Conservation (phyloP, 2,113 vertebrate genomes). For the Alosa alosa region DNA sequence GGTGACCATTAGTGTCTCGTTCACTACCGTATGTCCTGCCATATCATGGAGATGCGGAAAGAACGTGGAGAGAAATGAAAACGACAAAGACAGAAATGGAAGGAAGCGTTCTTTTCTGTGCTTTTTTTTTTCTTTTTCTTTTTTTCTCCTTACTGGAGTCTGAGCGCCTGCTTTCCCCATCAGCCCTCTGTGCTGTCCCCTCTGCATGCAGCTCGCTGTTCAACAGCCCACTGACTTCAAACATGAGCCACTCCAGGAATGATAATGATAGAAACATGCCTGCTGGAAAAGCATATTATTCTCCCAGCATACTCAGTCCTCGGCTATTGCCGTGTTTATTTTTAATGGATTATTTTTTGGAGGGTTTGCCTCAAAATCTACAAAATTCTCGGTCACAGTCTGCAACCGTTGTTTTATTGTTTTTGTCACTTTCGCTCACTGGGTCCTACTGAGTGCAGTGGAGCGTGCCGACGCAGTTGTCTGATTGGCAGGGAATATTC, state of each 20-base stretch:
- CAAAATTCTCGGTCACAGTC: not conserved
- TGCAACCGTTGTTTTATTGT: conserved; percentile 1
- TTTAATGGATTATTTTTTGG: not conserved
- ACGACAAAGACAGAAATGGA: not conserved
- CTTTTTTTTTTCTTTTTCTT: not conserved
- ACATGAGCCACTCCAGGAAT: conserved; percentile 77
- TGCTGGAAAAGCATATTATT: conserved; percentile 65
- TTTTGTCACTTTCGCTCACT: not conserved
- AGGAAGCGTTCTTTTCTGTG: not conserved
- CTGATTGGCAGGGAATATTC: conserved; percentile 53
- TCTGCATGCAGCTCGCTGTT: conserved; percentile 63
- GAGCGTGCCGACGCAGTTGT: conserved; percentile 43
- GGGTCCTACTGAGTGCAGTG: conserved; percentile 21
- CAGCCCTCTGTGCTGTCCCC: conserved; percentile 51
- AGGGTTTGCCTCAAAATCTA: not conserved
- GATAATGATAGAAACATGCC: conserved; percentile 80
- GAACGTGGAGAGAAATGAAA: not conserved
- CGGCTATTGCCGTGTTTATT: conserved; percentile 45
- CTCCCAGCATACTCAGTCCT: conserved; percentile 60
- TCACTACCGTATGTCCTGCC: not conserved
- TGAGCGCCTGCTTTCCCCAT: conserved; percentile 72
- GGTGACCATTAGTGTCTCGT: not conserved
- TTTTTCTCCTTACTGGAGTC: not conserved
- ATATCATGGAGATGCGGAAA: not conserved
- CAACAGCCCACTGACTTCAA: conserved; percentile 70